Percentiles rank a stretch among this genome's conserved stretches.
phyloP scores from a whole-genome alignment of 2,888 invertebrate genomes.

The Sylvicola cinctus region DNA sequence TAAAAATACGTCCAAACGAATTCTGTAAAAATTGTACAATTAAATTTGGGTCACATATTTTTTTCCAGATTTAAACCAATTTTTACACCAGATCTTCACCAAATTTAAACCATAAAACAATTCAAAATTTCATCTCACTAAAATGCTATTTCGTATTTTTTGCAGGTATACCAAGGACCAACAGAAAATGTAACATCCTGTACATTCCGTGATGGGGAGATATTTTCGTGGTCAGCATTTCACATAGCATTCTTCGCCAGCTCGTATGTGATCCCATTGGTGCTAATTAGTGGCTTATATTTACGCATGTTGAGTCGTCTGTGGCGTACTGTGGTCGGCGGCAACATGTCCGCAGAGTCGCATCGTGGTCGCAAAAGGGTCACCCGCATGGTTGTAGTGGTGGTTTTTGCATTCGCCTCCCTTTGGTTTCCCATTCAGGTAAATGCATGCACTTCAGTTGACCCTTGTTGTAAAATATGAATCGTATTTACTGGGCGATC shows the following conservation, averaged over 20 bases:
- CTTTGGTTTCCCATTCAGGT: conserved; percentile 92
- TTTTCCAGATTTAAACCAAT: too few relatives aligned
- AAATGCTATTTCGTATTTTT: conserved; percentile 1
- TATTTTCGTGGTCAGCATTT: conserved; percentile 21
- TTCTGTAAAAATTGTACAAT: too few relatives aligned
- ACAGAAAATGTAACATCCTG: conserved; percentile 36
- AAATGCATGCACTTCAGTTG: conserved; percentile 6
- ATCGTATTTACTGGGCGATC: too few relatives aligned
- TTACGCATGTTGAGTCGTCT: conserved; percentile 72
- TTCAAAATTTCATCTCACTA: too few relatives aligned
- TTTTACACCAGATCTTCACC: too few relatives aligned
- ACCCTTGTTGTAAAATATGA: too few relatives aligned
- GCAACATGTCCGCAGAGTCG: conserved; percentile 52
- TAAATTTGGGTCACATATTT: too few relatives aligned
- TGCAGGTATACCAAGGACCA: conserved; percentile 26
- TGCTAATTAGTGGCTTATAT: conserved; percentile 69
- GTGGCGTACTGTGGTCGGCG: conserved; percentile 62
- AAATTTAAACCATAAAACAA: too few relatives aligned
- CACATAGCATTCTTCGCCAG: conserved; percentile 67
- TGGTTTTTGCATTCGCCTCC: conserved; percentile 81
- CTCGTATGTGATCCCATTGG: conserved; percentile 70
- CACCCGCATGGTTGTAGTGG: conserved; percentile 75
- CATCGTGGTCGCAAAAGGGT: conserved; percentile 67
- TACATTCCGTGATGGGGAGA: conserved; percentile 34
- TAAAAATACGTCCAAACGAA: too few relatives aligned